Evolutionary conservation across 2,113 vertebrate genomes (phyloP), one percentile per base, ranked within the genome.

Genomic region (Plectropomus leopardus): DNA sequence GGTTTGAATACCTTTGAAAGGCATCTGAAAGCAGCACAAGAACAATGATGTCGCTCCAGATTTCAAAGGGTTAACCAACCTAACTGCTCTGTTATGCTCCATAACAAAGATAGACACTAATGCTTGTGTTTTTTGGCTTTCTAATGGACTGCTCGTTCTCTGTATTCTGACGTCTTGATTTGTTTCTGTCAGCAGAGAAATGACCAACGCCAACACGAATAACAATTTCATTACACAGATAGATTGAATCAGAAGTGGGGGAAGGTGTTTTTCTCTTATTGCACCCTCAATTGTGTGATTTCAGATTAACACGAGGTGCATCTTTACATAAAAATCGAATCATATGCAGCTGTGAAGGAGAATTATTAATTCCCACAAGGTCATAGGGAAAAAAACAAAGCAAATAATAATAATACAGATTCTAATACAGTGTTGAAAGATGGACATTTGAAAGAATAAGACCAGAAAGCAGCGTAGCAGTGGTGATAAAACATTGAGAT

Each of bases 331-430:
- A 8, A 45, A 48, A 72, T 36, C 28, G n/a, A 14, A 57, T 19
- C 42, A 11, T 19, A 42, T 47, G 42, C 7, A 34, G 55, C 15
- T 36, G 3, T 60, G 5, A 76, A 26, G 13, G 30, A 17, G 54
- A 28, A 42, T 45, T 28, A 3, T 26, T 57, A 28, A 28, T 23
- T 13, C 5, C 44, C 67, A 5, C 0, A 8, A 57, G 55, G 50
- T 61, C 73, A 26, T 48, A 34, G n/a, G n/a, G 14, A 5, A 48
- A 32, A 40, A 81, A 51, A 24, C 69, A 47, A 36, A 77, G 17
- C 23, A 28, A 64, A 78, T 23, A 59, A 51, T 69, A 48, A 73
- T 69, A 32, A 55, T 13, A 28, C 19, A 81, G 70, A 81, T 74
- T 64, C 69, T 65, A 80, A 87, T 69, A 16, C 4, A 10, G 24